phyloP scores from a whole-genome alignment of 2,113 vertebrate species.

The Pituophis catenifer region DNA sequence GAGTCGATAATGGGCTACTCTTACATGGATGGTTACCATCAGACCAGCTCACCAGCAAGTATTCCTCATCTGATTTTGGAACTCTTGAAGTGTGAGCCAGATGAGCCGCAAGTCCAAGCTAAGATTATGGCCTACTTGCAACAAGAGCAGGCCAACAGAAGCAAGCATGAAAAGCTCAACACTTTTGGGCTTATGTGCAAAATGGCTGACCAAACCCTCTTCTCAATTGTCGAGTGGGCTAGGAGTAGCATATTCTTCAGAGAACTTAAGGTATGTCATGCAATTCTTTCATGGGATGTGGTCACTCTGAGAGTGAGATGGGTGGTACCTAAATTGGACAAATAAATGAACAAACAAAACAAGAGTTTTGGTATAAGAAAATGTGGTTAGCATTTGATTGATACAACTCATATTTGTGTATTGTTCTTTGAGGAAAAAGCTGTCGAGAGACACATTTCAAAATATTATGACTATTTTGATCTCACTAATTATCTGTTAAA shows the following conservation, averaged over 20 bases:
- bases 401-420: constrained; percentile 8
- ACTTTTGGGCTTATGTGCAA: constrained; percentile 98
- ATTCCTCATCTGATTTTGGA: constrained; percentile 95
- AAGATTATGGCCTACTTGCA: constrained; percentile 94
- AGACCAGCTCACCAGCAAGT: constrained; percentile 87
- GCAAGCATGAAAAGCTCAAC: constrained; percentile 94
- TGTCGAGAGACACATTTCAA: not conserved
- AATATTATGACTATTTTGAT: constrained; percentile 8
- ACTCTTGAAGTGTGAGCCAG: constrained; percentile 96
- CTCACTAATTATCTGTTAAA: constrained; percentile 18
- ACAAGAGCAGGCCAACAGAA: constrained; percentile 92
- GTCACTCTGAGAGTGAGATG: not conserved
- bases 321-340: not conserved
- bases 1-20: constrained; percentile 97
- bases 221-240: constrained; percentile 98
- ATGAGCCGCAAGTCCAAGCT: constrained; percentile 92
- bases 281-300: not conserved
- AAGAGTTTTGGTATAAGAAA: not conserved
- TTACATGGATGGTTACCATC: constrained; percentile 90
- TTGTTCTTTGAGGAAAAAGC: constrained; percentile 21
- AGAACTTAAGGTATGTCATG: constrained; percentile 90
- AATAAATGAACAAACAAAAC: not conserved
- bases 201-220: constrained; percentile 98
- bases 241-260: constrained; percentile 98
- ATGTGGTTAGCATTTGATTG: not conserved